These are phyloP conservation scores for Ormyrus thymus DNA, from an alignment of 2,888 invertebrate genomes.

Conservation along the genomic window DNA sequence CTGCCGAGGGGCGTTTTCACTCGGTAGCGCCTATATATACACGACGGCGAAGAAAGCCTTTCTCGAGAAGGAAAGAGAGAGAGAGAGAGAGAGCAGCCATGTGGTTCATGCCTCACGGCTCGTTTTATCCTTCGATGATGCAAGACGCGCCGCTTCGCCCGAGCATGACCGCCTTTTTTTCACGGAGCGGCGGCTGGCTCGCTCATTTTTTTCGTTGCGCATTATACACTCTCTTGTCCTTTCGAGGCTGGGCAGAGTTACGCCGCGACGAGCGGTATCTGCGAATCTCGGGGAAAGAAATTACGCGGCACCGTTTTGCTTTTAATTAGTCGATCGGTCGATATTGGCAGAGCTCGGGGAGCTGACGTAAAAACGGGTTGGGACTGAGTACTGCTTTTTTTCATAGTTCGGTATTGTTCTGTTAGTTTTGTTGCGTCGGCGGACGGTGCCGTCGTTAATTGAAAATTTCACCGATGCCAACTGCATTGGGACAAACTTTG, in stretches of 20 bases:
- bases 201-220: not conserved
- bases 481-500: too few species aligned
- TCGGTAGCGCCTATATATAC: too few species aligned
- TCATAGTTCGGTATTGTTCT: too few species aligned
- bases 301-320: not conserved
- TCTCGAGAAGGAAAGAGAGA: constrained; percentile 12
- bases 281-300: not conserved
- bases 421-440: too few species aligned
- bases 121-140: constrained; percentile 54
- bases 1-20: constrained; percentile 44
- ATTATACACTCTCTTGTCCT: not conserved
- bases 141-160: constrained; percentile 36
- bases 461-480: too few species aligned
- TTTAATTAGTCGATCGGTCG: not conserved
- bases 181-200: not conserved
- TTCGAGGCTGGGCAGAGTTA: not conserved
- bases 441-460: too few species aligned
- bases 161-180: constrained; percentile 44
- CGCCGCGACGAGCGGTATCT: not conserved
- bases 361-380: too few species aligned
- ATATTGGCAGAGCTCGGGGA: not conserved
- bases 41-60: constrained; percentile 46
- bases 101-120: not conserved
- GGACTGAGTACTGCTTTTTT: too few species aligned
- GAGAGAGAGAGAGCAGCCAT: too few species aligned